Conservation (phyloP, 2,888 invertebrate species). For the Loripinus fragilis region DNA sequence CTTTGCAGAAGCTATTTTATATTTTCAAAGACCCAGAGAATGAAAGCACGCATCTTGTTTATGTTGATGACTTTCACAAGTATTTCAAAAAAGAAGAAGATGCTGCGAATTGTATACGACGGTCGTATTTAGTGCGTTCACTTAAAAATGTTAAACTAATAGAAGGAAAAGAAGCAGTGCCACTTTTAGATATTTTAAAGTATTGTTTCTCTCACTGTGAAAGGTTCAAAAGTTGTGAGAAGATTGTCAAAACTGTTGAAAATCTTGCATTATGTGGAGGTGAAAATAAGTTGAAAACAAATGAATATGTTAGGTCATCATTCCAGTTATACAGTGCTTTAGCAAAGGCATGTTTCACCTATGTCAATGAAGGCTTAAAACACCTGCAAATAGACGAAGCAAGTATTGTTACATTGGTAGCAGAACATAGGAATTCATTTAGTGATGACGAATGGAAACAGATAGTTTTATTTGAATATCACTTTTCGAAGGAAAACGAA, state of each 20-base stretch:
- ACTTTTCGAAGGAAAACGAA: conserved; percentile 14
- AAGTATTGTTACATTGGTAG: background rate
- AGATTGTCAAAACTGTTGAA: conserved; percentile 1
- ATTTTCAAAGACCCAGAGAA: too few species aligned
- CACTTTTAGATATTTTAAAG: too few species aligned
- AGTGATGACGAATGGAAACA: background rate
- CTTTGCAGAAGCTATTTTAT: too few species aligned
- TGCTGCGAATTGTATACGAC: too few species aligned
- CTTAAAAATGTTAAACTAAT: too few species aligned
- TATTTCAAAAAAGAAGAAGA: too few species aligned
- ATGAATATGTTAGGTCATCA: conserved; percentile 11
- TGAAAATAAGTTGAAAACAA: conserved; percentile 3
- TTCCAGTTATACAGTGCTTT: conserved; percentile 7
- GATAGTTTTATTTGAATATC: conserved; percentile 11
- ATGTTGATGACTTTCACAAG: too few species aligned
- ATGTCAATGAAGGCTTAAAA: conserved; percentile 13
- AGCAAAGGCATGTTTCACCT: background rate
- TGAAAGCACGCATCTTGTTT: too few species aligned
- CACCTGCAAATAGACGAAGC: background rate
- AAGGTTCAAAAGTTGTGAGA: conserved; percentile 15
- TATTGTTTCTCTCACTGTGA: conserved; percentile 2
- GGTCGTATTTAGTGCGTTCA: too few species aligned
- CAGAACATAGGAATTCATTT: conserved; percentile 5
- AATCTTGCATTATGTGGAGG: conserved; percentile 3
- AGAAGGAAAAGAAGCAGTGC: too few species aligned